phyloP scores from a whole-genome alignment of 2,113 vertebrate species.

The Anthoscopus minutus region DNA sequence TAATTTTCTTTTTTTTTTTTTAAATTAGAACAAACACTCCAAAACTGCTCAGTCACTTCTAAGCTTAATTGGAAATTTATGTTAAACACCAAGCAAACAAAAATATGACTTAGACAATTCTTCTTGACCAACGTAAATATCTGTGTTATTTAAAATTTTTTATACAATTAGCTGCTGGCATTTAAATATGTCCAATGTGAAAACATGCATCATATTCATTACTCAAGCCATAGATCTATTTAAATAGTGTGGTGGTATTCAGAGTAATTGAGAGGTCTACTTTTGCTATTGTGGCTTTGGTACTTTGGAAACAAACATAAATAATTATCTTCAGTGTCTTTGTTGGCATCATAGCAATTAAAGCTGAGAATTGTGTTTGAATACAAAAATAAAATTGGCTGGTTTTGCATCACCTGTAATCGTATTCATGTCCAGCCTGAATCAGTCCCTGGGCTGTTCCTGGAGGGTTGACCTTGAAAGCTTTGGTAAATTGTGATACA shows the following conservation, averaged over 20 bases:
- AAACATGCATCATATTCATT: neutral
- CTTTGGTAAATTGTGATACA: neutral
- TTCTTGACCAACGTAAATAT: neutral
- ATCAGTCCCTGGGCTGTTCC: neutral
- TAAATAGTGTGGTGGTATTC: neutral
- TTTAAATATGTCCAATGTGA: neutral
- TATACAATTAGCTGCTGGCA: neutral
- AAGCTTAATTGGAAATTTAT: neutral
- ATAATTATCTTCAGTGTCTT: neutral
- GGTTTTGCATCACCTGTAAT: neutral
- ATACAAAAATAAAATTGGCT: neutral
- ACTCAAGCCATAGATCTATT: neutral
- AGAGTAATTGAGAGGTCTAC: neutral
- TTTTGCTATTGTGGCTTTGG: neutral
- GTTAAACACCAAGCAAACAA: neutral
- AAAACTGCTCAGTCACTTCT: neutral
- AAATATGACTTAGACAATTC: neutral
- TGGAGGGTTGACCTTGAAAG: constrained; percentile 1
- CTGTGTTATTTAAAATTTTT: neutral
- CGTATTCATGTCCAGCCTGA: neutral
- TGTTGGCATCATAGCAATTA: neutral
- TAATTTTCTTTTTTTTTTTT: neutral
- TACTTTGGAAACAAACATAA: neutral
- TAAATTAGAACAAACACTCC: neutral
- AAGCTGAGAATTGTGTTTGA: neutral